Conservation (phyloP, 2,113 vertebrate species). For the Pomatorhinus ruficollis region DNA sequence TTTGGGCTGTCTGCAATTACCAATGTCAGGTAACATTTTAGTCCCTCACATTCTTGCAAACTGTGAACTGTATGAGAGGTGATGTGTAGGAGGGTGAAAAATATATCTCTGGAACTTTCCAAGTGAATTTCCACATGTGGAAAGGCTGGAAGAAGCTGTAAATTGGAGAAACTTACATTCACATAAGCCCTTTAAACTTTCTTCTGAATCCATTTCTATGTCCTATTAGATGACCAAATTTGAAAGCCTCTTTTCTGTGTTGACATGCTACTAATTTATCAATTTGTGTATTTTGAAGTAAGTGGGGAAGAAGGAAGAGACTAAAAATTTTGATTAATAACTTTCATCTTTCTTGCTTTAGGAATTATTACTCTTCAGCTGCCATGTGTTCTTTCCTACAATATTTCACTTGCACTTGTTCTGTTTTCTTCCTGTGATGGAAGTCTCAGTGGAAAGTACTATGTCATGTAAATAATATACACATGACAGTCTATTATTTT, state of each 20-base stretch:
- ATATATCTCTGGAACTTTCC: constrained; percentile 46
- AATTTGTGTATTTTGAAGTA: constrained; percentile 4
- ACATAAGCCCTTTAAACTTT: background rate
- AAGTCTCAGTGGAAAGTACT: constrained; percentile 63
- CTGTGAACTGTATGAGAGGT: constrained; percentile 7
- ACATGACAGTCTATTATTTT: constrained; percentile 66
- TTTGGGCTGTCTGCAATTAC: background rate
- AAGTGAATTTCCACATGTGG: constrained; percentile 44
- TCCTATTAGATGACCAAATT: constrained; percentile 40
- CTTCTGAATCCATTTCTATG: background rate
- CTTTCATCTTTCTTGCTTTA: constrained; percentile 50
- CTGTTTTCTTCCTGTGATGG: constrained; percentile 61
- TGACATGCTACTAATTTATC: constrained; percentile 51
- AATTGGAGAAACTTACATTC: background rate
- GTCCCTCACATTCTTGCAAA: background rate
- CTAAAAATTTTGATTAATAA: constrained; percentile 54
- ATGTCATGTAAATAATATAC: constrained; percentile 67
- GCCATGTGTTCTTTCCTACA: constrained; percentile 46
- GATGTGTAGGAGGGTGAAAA: constrained; percentile 8
- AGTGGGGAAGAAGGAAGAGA: constrained; percentile 26
- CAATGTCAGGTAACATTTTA: background rate
- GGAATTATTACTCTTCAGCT: constrained; percentile 58
- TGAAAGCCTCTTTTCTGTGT: constrained; percentile 32
- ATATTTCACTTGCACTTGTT: constrained; percentile 72
- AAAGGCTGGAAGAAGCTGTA: constrained; percentile 13